Base-by-base conservation (phyloP, 2,797 vertebrate genomes). In the Thunnus albacares region DNA sequence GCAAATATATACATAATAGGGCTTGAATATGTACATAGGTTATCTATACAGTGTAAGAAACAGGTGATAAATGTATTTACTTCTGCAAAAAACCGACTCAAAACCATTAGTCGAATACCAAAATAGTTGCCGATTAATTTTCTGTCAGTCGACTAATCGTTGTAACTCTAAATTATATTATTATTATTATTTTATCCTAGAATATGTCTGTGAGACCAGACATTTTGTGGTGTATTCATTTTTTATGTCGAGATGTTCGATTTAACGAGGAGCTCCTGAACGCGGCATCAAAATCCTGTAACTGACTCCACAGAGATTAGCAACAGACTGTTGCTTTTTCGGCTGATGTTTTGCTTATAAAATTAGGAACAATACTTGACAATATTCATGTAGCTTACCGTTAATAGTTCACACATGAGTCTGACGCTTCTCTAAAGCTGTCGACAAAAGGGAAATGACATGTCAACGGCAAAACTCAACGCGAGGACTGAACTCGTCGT, bases 401-500 rank as follows among this genome's bases (percentile, higher is more conserved):
- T 18, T 22, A 2, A 2, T 12, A 1, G 35, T 52, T 24, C 2
- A 33, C 2, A 11, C 0, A 6, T 2, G 51, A 80, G 6, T 30
- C 1, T 1, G 43, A 56, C 4, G 28, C 24, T 52, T 73, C 4
- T 79, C 14, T 53, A 5, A 67, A 71, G 28, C 75, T 81, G 82
- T 53, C 81, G 63, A 1, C 65, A 5, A 75, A 56, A 18, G 78
- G 86, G 85, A 90, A 89, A 71, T 92, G 93, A 90, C 88, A 88
- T 92, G 90, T 85, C 90, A 69, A 11, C 55, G 82, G 67, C 17
- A 51, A 10, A 38, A 81, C 51, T 80, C 77, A 45, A 64, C 13
- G 73, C 64, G 76, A 56, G 78, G 61, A 62, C 56, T 41, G 24
- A 78, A 77, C 43, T 67, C 30, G 51, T 76, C 9, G 60, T 26